Percentiles rank a stretch among this genome's conserved stretches.
Evolutionary conservation across 2,888 invertebrate species (phyloP).

Genomic region (Ligdia adustata): DNA sequence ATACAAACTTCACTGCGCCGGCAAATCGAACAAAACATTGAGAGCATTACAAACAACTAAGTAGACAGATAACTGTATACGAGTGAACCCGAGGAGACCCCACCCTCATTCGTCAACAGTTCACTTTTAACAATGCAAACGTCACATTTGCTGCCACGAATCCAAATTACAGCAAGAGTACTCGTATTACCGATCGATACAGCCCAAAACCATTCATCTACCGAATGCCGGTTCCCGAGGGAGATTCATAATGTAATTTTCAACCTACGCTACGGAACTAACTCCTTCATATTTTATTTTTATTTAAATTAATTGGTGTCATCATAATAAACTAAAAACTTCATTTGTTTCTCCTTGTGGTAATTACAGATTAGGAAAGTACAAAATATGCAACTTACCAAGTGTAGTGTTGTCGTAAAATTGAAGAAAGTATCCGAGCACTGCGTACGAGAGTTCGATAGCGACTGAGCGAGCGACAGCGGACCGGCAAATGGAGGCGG

Average conservation of each 20-base stretch:
- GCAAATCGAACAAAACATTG: constrained; percentile 7
- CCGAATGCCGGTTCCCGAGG: constrained; percentile 51
- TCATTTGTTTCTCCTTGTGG: not conserved
- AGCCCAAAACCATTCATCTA: constrained; percentile 42
- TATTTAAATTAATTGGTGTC: not conserved
- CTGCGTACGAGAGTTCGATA: constrained; percentile 59
- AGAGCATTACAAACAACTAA: constrained; percentile 9
- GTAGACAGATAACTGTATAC: not conserved
- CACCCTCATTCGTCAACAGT: constrained; percentile 18
- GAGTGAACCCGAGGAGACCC: constrained; percentile 12
- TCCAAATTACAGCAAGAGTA: constrained; percentile 10
- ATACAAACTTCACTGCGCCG: constrained; percentile 6
- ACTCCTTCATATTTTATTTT: not conserved
- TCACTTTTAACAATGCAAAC: constrained; percentile 1
- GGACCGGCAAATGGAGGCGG: constrained; percentile 1
- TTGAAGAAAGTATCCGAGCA: constrained; percentile 52
- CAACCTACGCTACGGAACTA: too few relatives aligned
- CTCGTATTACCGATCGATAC: constrained; percentile 47
- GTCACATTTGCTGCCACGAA: not conserved
- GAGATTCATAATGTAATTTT: constrained; percentile 28
- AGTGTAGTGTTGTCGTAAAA: constrained; percentile 54
- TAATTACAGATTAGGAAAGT: constrained; percentile 16
- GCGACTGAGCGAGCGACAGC: constrained; percentile 57
- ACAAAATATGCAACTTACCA: constrained; percentile 59
- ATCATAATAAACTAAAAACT: too few relatives aligned